Conservation (phyloP, 2,113 vertebrate genomes). For the Andinoacara biseriatus region DNA sequence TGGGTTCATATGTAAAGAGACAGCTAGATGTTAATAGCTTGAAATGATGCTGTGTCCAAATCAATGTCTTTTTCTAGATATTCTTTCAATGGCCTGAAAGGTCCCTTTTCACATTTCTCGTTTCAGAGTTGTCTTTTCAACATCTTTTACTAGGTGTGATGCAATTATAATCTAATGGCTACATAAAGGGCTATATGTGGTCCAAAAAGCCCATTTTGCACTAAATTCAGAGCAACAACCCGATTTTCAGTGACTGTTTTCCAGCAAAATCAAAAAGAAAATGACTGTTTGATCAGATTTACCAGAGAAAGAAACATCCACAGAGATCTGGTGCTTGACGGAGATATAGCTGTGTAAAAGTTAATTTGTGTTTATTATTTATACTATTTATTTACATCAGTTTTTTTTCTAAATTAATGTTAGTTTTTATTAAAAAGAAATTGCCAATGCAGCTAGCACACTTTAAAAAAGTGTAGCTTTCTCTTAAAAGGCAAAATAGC, state of each 20-base stretch:
- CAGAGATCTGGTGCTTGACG: background rate
- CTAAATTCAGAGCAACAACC: background rate
- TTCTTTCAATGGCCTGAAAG: background rate
- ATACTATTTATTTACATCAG: background rate
- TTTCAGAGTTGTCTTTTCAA: background rate
- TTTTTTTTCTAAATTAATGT: accelerated
- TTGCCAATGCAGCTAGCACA: background rate
- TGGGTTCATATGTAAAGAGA: background rate
- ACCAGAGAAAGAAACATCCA: background rate
- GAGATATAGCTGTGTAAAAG: background rate
- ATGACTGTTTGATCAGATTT: background rate
- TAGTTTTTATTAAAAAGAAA: background rate
- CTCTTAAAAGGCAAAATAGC: no score
- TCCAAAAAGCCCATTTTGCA: background rate
- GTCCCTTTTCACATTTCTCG: background rate
- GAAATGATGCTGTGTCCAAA: accelerated
- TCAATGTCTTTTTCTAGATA: background rate
- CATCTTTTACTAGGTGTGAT: background rate
- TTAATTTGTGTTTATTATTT: background rate
- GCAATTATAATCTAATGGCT: background rate
- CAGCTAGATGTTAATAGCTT: background rate
- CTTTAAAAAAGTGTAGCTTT: background rate
- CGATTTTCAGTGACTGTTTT: background rate
- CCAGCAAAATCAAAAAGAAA: background rate
- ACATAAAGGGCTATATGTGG: background rate